Base-by-base conservation (phyloP, 2,888 invertebrate species). In the Ennomos quercinarius region DNA sequence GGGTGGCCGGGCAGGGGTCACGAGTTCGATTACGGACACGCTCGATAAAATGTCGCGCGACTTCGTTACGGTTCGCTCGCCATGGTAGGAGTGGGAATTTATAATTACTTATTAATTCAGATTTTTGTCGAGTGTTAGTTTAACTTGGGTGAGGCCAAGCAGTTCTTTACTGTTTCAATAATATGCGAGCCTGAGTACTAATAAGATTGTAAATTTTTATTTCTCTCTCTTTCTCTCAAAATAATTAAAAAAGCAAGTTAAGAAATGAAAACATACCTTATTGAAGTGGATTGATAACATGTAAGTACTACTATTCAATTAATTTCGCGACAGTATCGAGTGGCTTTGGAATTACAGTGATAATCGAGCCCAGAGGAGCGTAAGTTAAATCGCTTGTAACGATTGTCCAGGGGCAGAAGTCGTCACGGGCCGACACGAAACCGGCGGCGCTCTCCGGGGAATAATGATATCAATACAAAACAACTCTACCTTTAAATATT, bases 381-480 rank as follows among this genome's bases (percentile, higher is more conserved):
- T 73, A 72, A 64, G 71, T 67, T 78, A 81, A 87, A 86, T 87
- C 82, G 81, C 77, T 84, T 78, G 83, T 81, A 80, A 79, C 81
- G 76, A 80, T 81, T 79, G 81, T 79, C 76, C 72, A 76, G 78
- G 81, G 80, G 76, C 76, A 78, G 48, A 81, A 76, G 76, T 68
- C 80, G 83, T 81, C 80, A 82, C 76, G 83, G 81, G 59, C 64
- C 71, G 74, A 73, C 80, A 74, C 79, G 74, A 52, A 55, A 43
- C 57, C 50, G 27, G 27, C 27, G 27, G 39, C 39, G 47, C 42
- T 56, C 62, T 51, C 63, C 38, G 64, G 66, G 57, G 61, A 64
- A 36, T 50, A 40, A 51, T 55, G 41, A 57, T 58, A 57, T 13
- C 40, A 41, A 35, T 42, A 47, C 52, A 52, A 45, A 61, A 53